Percentiles rank a stretch among this genome's conserved stretches.
These are phyloP conservation scores for Elgaria multicarinata DNA, from an alignment of 2,113 vertebrate species.

Conservation along the genomic window DNA sequence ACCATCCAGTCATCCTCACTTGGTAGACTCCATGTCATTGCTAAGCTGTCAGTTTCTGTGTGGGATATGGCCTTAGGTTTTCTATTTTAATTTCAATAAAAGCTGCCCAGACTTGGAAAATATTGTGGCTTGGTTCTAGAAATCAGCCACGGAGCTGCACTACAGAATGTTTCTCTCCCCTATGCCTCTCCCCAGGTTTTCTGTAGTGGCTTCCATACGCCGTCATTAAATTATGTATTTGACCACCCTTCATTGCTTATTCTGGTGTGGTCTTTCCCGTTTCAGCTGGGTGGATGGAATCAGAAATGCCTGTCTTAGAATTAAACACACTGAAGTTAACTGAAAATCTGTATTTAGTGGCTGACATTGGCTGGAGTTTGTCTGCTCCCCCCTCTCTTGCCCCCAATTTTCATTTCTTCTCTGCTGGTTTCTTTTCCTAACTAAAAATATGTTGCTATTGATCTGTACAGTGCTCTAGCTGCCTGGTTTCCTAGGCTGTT, in stretches of 20 bases:
- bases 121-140: constrained; percentile 68
- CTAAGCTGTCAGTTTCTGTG: constrained; percentile 65
- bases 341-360: constrained; percentile 75
- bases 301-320: constrained; percentile 77
- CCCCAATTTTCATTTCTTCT: constrained; percentile 69
- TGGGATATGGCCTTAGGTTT: constrained; percentile 72
- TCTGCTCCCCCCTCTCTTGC: constrained; percentile 43
- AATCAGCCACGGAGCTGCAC: constrained; percentile 73
- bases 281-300: constrained; percentile 75
- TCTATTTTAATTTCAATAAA: constrained; percentile 80
- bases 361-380: constrained; percentile 61
- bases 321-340: constrained; percentile 76
- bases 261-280: constrained; percentile 81
- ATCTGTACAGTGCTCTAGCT: constrained; percentile 61
- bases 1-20: constrained; percentile 59
- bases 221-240: constrained; percentile 77
- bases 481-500: constrained; percentile 45
- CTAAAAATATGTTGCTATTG: constrained; percentile 63
- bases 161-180: constrained; percentile 74
- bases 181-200: constrained; percentile 61
- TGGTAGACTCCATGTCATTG: constrained; percentile 57
- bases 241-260: constrained; percentile 76
- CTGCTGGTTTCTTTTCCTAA: constrained; percentile 70
- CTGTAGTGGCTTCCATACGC: constrained; percentile 80
- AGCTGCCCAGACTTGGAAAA: constrained; percentile 77